Conservation (phyloP, 2,797 vertebrate species). For the Acipenser transmontanus region DNA sequence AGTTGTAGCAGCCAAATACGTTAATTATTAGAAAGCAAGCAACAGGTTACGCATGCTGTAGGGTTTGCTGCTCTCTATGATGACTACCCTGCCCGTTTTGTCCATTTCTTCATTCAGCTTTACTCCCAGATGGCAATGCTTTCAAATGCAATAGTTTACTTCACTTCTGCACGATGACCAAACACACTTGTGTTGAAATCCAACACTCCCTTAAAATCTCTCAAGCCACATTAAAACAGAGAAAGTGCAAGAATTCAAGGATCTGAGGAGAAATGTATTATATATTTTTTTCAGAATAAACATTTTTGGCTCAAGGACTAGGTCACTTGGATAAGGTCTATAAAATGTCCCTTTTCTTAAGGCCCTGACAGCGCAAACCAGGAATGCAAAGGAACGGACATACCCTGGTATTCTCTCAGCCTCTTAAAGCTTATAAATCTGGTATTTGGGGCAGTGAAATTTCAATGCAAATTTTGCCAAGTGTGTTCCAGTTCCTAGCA, state of each 20-base stretch:
- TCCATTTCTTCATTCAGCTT: constrained; percentile 16
- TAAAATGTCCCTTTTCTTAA: constrained; percentile 16
- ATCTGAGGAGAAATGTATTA: constrained; percentile 11
- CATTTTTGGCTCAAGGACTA: constrained; percentile 12
- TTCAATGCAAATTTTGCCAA: constrained; percentile 1
- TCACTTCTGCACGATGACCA: constrained; percentile 7
- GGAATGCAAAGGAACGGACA: constrained; percentile 22
- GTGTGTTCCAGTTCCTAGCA: constrained; percentile 2
- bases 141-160: constrained; percentile 24
- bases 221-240: constrained; percentile 20
- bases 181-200: constrained; percentile 12
- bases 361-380: constrained; percentile 12
- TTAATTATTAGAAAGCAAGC: not conserved
- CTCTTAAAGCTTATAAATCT: constrained; percentile 17
- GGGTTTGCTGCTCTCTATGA: constrained; percentile 14
- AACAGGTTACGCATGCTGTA: constrained; percentile 9
- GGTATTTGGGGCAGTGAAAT: constrained; percentile 17
- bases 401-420: constrained; percentile 11
- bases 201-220: constrained; percentile 23
- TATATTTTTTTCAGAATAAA: constrained; percentile 8
- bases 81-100: constrained; percentile 13
- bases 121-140: constrained; percentile 16
- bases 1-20: too few relatives aligned
- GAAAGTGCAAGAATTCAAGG: constrained; percentile 4
- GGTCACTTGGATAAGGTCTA: constrained; percentile 14